Conservation (phyloP, 2,888 invertebrate genomes). For the Synergus gifuensis region DNA sequence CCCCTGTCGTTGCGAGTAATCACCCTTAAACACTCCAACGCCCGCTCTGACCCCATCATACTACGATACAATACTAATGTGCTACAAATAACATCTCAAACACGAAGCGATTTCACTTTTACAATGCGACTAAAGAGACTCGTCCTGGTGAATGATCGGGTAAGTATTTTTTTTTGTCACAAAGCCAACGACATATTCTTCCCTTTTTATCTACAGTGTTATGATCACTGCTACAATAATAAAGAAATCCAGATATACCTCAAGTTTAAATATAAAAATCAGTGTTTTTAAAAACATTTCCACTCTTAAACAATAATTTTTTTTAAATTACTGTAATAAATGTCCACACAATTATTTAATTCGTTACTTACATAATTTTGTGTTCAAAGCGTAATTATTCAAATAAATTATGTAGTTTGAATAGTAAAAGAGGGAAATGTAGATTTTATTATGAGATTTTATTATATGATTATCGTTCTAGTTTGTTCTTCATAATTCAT, state of each 20-base stretch:
- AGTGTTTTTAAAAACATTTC: too few species aligned
- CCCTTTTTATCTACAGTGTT: neutral
- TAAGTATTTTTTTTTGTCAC: slow-evolving; percentile 19
- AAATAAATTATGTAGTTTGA: neutral
- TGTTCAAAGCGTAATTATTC: neutral
- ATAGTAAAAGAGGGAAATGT: neutral
- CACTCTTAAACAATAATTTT: too few species aligned
- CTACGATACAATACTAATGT: slow-evolving; percentile 76
- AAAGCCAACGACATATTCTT: neutral
- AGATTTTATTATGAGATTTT: neutral
- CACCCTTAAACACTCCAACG: slow-evolving; percentile 77
- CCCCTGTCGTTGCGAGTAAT: slow-evolving; percentile 77
- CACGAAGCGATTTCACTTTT: slow-evolving; percentile 74
- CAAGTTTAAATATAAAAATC: neutral
- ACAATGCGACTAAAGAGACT: slow-evolving; percentile 67
- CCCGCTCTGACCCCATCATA: slow-evolving; percentile 68
- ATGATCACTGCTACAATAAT: neutral
- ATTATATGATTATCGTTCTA: neutral
- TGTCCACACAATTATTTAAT: neutral
- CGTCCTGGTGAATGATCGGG: slow-evolving; percentile 50
- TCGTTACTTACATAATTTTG: neutral
- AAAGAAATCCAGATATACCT: neutral
- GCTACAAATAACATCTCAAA: slow-evolving; percentile 77
- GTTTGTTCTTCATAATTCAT: neutral
- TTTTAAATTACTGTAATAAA: neutral